Conservation (phyloP, 2,888 invertebrate species). For the Latrodectus elegans region DNA sequence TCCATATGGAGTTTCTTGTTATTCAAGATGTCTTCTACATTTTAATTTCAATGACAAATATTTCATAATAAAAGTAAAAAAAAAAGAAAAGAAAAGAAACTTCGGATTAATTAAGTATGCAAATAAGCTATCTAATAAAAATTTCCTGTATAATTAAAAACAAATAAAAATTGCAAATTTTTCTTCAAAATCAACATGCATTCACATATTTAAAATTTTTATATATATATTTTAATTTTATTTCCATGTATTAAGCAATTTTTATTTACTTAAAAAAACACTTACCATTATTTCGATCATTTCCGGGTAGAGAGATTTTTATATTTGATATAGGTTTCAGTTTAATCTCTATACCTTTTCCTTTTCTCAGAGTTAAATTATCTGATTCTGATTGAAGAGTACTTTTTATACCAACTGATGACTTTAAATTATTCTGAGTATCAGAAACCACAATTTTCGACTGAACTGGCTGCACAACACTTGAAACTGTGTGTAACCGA, state of each 20-base stretch:
- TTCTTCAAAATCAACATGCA: no score
- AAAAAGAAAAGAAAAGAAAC: no score
- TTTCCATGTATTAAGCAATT: no score
- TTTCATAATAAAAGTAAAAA: not conserved
- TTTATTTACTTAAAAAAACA: not conserved
- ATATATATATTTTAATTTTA: no score
- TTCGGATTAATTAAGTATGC: not conserved
- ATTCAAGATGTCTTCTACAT: no score
- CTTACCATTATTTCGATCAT: slow-evolving; percentile 24
- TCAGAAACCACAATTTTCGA: slow-evolving; percentile 1
- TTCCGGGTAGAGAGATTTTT: slow-evolving; percentile 7
- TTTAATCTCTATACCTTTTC: slow-evolving; percentile 7
- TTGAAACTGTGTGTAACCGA: slow-evolving; percentile 40
- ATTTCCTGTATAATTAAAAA: not conserved
- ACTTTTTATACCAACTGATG: not conserved
- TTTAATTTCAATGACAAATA: no score
- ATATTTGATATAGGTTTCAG: slow-evolving; percentile 12
- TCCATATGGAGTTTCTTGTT: no score
- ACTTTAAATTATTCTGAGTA: not conserved
- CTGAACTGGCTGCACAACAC: slow-evolving; percentile 47
- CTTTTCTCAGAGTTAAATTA: slow-evolving; percentile 6
- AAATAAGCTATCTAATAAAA: not conserved
- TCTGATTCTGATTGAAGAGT: not conserved
- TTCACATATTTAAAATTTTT: no score
- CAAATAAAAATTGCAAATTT: no score